Evolutionary conservation across 2,888 invertebrate genomes (phyloP), one percentile per base, ranked within the genome.

Genomic region (Thyatira batis): DNA sequence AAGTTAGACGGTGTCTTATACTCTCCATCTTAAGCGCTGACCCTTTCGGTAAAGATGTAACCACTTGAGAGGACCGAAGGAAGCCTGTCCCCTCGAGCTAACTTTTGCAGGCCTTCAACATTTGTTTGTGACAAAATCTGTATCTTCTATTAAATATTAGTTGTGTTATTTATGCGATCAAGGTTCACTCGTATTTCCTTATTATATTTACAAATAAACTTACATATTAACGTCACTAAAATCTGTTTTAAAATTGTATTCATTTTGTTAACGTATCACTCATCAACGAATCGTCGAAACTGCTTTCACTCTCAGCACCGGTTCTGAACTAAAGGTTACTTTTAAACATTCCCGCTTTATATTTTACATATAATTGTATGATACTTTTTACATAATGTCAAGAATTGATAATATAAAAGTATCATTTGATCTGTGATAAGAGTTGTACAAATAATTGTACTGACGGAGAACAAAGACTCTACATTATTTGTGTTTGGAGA

Each of bases 211-310:
- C 20, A 17, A 50, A 28, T 43, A 51, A 20, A 69, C 76, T 69
- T 57, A 76, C 76, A n/a, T n/a, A 71, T 52, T 17, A 69, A 45
- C 0, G 63, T 17, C 27, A 53, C 61, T 45, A 58, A 20, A 25
- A 54, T 53, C 45, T 74, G 74, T 20, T 60, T 52, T 4, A 67
- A 3, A 50, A 56, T 20, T 10, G 53, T 56, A 21, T 64, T 65
- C 66, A 72, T 71, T 25, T 25, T 58, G 6, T 17, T 44, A 17
- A 20, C n/a, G 25, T 33, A 17, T 20, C 46, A 58, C 25, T 60
- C 57, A 63, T 60, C 57, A 46, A 28, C 54, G 53, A 45, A 17
- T 53, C 39, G 2, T 39, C 0, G 5, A 6, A 39, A 39, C 13
- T 39, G 33, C 13, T 3, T 0, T 17, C 33, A 39, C 17, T 10